Conservation (phyloP, 2,888 invertebrate genomes). For the Danaus chrysippus region DNA sequence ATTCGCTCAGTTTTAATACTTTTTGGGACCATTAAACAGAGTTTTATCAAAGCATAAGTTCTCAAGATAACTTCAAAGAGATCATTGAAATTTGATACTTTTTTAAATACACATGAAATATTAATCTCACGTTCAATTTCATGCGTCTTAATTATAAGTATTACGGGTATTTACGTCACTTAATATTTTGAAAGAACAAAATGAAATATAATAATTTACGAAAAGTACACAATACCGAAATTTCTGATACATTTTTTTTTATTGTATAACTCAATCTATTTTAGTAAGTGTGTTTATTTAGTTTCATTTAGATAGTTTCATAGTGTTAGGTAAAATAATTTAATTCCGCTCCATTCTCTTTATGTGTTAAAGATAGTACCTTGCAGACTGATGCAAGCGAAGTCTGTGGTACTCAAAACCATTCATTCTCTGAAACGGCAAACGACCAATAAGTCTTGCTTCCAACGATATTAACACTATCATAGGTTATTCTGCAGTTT, state of each 20-base stretch:
- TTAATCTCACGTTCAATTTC: not conserved
- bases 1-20: constrained; percentile 29
- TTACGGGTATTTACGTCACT: no score
- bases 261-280: no score
- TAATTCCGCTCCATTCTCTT: no score
- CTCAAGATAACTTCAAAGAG: constrained; percentile 4
- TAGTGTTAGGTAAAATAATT: no score
- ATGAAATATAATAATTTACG: no score
- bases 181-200: no score
- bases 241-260: no score
- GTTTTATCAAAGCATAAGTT: constrained; percentile 7
- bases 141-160: no score
- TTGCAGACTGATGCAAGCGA: not conserved
- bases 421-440: constrained; percentile 71
- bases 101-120: not conserved
- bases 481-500: constrained; percentile 75
- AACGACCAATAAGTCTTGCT: constrained; percentile 78
- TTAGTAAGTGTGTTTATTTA: no score
- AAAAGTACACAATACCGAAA: no score
- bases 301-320: no score
- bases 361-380: not conserved
- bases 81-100: not conserved
- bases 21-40: constrained; percentile 14
- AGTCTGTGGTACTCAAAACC: constrained; percentile 39
- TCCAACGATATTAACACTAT: constrained; percentile 77